Conservation (phyloP, 2,797 vertebrate species). For the Peromyscus melanophrys region DNA sequence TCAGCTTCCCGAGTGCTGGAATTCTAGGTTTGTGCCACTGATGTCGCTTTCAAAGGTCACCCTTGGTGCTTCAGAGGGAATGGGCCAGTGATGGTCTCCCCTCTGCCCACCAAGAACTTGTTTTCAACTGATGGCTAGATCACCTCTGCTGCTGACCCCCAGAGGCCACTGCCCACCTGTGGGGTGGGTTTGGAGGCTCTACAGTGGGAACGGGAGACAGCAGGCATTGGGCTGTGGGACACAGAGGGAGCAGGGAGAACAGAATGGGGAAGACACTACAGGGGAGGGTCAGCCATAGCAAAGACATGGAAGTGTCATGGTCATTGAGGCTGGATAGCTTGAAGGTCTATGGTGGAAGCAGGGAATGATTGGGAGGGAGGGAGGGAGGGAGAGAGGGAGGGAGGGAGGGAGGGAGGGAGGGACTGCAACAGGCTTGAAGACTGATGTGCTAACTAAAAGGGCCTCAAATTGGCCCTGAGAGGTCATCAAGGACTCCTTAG, state of each 20-base stretch:
- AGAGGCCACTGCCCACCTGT: neutral
- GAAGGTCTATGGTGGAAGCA: neutral
- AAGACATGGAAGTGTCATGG: too few species aligned
- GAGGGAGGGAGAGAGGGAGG: too few species aligned
- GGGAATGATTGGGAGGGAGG: neutral
- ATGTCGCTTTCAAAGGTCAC: neutral
- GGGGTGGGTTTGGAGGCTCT: neutral
- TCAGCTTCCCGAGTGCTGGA: neutral
- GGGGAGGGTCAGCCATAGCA: neutral
- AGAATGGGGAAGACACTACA: neutral
- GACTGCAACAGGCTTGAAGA: rapidly evolving
- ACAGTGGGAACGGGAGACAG: neutral
- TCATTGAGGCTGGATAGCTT: neutral
- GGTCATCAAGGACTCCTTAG: neutral
- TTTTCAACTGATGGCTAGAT: too few species aligned
- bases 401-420: too few species aligned
- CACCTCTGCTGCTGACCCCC: neutral
- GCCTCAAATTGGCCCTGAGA: neutral
- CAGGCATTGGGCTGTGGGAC: neutral
- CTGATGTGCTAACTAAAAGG: neutral
- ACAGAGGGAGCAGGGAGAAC: neutral
- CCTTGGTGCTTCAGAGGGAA: neutral
- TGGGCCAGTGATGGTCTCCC: neutral
- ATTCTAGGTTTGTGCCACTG: neutral
- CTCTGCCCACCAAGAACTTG: neutral